Conservation (phyloP, 2,888 invertebrate genomes). For the Cheilosia variabilis region DNA sequence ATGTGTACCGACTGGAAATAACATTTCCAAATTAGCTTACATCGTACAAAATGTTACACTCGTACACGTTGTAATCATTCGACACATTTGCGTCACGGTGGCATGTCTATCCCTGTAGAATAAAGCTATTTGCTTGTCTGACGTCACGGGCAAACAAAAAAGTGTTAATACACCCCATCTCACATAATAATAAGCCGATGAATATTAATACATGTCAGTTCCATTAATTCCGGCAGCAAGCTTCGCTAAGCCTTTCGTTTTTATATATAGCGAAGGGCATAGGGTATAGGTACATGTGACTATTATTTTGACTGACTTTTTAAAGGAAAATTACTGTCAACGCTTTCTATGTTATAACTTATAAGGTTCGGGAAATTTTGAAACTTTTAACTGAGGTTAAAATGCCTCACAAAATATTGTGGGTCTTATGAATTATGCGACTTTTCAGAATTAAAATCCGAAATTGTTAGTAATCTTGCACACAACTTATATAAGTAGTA, state of each 20-base stretch:
- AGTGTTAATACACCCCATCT: constrained; percentile 55
- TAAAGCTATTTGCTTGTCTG: constrained; percentile 36
- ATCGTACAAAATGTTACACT: neutral
- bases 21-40: constrained; percentile 44
- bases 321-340: neutral
- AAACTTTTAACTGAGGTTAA: no score
- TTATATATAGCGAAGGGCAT: neutral
- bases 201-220: constrained; percentile 69
- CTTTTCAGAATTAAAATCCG: no score
- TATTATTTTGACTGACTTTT: neutral
- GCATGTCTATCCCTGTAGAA: constrained; percentile 4
- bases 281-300: neutral
- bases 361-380: no score
- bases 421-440: no score
- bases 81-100: constrained; percentile 3
- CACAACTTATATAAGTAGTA: no score
- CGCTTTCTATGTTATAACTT: no score
- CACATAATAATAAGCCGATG: constrained; percentile 70
- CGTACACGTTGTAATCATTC: constrained; percentile 12
- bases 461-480: no score
- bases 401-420: no score
- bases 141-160: neutral
- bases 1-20: neutral
- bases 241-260: constrained; percentile 42
- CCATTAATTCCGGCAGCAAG: constrained; percentile 51